Evolutionary conservation across 2,797 vertebrate species (phyloP), one percentile per base, ranked within the genome.

Genomic region (Halcyon badia): DNA sequence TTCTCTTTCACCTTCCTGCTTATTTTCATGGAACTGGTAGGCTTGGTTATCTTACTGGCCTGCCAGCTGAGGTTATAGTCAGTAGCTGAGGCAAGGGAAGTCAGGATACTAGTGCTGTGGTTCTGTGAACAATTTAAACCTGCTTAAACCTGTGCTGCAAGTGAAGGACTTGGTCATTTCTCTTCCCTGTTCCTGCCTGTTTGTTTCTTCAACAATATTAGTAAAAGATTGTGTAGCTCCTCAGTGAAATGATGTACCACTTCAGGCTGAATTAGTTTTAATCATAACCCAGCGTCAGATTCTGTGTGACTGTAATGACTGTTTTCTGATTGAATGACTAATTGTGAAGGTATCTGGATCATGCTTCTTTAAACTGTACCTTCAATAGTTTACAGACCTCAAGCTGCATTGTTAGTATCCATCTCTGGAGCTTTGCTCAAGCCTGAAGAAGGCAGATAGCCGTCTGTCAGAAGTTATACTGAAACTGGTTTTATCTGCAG

Each of bases 111-210:
- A 3, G 16, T 48, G 37, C 26, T 80, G 20, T 35, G 13, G 19
- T 48, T 75, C 33, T 76, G 42, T 51, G 39, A n/a, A 15, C 4
- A 6, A 5, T 13, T 60, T 42, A 46, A 64, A 9, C 5, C 13
- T 19, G 14, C 16, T 15, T 41, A 52, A 58, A n/a, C 21, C 22
- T 2, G 1, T 41, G 39, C 48, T 68, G 39, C 15, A 46, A 0
- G 24, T 71, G 54, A 51, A 48, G 44, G 24, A 18, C 16, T 57
- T 65, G 14, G 10, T n/a, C 0, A 1, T 12, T 82, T 33, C 14
- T 25, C 31, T 35, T 66, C 44, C 4, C 24, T 75, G 17, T 25
- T 42, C 19, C n/a, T 94, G 10, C 20, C 16, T 83, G 31, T 15
- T 41, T 58, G 22, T 26, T 60, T 8, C 21, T 26, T 79, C 16